These are phyloP conservation scores for Clamator glandarius DNA, from an alignment of 2,797 vertebrate genomes.

Conservation along the genomic window DNA sequence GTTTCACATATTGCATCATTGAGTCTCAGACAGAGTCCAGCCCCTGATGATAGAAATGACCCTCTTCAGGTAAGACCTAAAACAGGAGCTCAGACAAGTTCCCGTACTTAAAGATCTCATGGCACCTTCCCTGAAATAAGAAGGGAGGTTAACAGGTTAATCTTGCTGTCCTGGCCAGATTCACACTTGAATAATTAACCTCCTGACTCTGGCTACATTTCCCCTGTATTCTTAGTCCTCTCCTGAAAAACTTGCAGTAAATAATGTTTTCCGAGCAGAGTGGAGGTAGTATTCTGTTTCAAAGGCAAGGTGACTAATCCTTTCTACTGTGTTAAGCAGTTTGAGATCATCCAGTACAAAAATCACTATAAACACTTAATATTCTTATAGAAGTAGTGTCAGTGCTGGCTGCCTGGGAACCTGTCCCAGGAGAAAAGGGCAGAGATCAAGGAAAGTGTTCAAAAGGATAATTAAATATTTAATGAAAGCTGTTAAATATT, in stretches of 20 bases:
- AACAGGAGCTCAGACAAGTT: neutral
- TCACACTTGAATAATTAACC: neutral
- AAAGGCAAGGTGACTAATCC: neutral
- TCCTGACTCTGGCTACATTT: neutral
- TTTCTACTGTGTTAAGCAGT: neutral
- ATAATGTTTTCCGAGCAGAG: neutral
- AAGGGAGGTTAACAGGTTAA: neutral
- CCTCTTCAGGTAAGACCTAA: too few relatives aligned
- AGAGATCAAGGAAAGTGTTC: conserved; percentile 51
- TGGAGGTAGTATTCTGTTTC: fast-evolving
- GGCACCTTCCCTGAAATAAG: neutral
- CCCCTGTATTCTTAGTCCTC: neutral
- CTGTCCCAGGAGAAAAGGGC: neutral
- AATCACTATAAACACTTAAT: conserved; percentile 34
- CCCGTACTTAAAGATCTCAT: fast-evolving
- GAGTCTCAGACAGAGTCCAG: neutral
- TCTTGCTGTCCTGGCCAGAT: neutral
- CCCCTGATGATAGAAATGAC: fast-evolving
- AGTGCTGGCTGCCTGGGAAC: conserved; percentile 31
- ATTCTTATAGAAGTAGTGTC: neutral
- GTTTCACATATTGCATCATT: fast-evolving
- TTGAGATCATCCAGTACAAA: neutral
- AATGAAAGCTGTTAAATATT: conserved; percentile 2
- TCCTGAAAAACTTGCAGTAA: neutral
- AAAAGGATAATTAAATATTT: conserved; percentile 53